Base-by-base conservation (phyloP, 2,113 vertebrate species). In the Zootoca vivipara region DNA sequence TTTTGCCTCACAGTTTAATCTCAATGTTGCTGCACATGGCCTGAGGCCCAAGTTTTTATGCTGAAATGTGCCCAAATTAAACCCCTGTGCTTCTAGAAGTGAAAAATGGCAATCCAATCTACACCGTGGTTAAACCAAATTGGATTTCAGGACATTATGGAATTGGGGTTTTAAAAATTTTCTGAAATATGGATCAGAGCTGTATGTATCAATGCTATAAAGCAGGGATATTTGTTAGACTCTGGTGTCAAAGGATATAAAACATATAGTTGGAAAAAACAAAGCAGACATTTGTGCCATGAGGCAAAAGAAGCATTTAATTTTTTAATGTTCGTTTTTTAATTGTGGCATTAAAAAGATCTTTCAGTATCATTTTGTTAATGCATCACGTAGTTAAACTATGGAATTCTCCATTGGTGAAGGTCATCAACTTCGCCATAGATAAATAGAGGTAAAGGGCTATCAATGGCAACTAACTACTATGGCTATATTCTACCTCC, bases 271-370 rank as follows among this genome's bases (percentile, higher is more conserved):
- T 89, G 83, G 87, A 85, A 24, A 85, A 24, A 85, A 42, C 40
- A 56, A 22, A 86, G 24, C 2, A 7, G 1, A 0, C 15, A 56
- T 86, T 90, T 6, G 0, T 77, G n/a, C 79, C 82, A 89, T 67
- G 40, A 62, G 93, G 83, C 81, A 1, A 0, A 92, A 92, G 86
- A 78, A 62, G 0, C 7, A 85, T 52, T 81, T 28, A 46, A 46
- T 62, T 70, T 7, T 0, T 74, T 95, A 93, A 83, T 83, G 79
- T 88, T 90, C 67, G 87, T 91, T 80, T 91, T 93, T 85, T 91
- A 93, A 94, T 73, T n/a, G 22, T 75, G 85, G 56, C 65, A 64
- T 89, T 83, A 83, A 92, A 82, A 92, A 85, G 0, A 81, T 35
- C 24, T 84, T 33, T 81, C 28, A 64, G 88, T 88, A 5, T 80